A percentile compares a stretch with the other conserved stretches of the same genome.
These are phyloP conservation scores for Agrotis clavis DNA, from an alignment of 2,888 invertebrate genomes.

Conservation along the genomic window DNA sequence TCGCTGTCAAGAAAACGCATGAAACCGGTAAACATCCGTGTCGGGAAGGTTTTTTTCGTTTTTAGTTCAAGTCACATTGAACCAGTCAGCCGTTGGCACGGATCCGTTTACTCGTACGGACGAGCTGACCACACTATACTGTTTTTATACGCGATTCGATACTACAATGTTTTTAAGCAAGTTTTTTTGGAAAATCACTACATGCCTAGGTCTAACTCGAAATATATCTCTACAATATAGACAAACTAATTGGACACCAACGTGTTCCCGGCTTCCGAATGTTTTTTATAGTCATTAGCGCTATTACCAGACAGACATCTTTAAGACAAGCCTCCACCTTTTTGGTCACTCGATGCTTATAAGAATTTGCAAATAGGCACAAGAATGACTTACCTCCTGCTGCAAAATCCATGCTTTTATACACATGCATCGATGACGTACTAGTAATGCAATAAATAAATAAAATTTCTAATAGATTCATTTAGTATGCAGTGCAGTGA, in stretches of 20 bases:
- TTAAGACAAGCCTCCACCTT: too few relatives aligned
- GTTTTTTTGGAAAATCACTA: slow-evolving; percentile 10
- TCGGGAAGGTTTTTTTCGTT: slow-evolving; percentile 45
- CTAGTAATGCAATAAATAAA: too few relatives aligned
- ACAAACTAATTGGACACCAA: neutral
- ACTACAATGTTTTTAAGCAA: slow-evolving; percentile 1
- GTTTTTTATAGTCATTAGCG: neutral
- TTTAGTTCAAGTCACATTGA: slow-evolving; percentile 36
- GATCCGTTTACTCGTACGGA: slow-evolving; percentile 26
- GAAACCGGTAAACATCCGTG: slow-evolving; percentile 60
- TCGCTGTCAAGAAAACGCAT: slow-evolving; percentile 36
- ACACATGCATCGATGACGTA: too few relatives aligned
- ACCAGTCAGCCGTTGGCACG: slow-evolving; percentile 32
- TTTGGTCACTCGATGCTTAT: too few relatives aligned
- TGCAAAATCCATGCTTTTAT: too few relatives aligned
- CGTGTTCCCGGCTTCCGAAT: too few relatives aligned
- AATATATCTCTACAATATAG: neutral
- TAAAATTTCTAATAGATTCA: too few relatives aligned
- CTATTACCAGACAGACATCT: too few relatives aligned
- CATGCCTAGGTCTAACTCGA: neutral
- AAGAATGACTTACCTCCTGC: too few relatives aligned
- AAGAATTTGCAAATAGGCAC: too few relatives aligned
- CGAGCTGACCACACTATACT: slow-evolving; percentile 25
- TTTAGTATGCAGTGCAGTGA: too few relatives aligned
- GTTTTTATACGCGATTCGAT: slow-evolving; percentile 32